Conservation (phyloP, 64 coral and sea anemone species). For the Porites australiensis region DNA sequence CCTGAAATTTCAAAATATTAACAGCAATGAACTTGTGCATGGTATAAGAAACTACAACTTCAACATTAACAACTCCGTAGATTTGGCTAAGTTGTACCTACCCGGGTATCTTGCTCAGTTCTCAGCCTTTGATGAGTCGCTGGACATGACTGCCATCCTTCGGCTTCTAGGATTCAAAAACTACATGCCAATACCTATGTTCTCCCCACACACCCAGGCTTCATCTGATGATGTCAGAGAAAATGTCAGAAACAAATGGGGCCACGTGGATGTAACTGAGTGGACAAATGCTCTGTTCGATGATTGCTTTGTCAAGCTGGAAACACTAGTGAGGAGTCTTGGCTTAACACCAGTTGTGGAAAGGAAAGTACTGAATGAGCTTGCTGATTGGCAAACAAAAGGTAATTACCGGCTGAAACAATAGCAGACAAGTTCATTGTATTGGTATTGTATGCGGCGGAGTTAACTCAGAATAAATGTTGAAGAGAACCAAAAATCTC, state of each 20-base stretch:
- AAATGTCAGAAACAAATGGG: conserved; percentile 80
- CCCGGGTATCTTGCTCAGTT: conserved; percentile 38
- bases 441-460: no score
- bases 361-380: conserved; percentile 19
- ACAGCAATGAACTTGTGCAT: conserved; percentile 57
- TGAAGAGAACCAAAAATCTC: no score
- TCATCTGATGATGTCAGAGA: conserved; percentile 51
- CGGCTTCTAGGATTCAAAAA: conserved; percentile 36
- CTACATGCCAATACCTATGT: conserved; percentile 24
- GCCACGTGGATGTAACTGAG: conserved; percentile 46
- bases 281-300: conserved; percentile 31
- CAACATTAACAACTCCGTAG: neutral
- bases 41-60: conserved; percentile 17
- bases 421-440: no score
- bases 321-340: conserved; percentile 46
- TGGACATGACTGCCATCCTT: conserved; percentile 64
- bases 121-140: conserved; percentile 68
- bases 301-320: conserved; percentile 42
- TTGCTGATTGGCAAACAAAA: conserved; percentile 75
- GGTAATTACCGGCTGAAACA: neutral
- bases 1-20: conserved; percentile 76
- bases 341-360: neutral
- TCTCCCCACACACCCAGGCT: conserved; percentile 21
- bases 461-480: no score
- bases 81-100: conserved; percentile 58